A percentile compares a stretch with the other conserved stretches of the same genome.
phyloP scores from a whole-genome alignment of 2,888 invertebrate genomes.

The Amorpha juglandis region DNA sequence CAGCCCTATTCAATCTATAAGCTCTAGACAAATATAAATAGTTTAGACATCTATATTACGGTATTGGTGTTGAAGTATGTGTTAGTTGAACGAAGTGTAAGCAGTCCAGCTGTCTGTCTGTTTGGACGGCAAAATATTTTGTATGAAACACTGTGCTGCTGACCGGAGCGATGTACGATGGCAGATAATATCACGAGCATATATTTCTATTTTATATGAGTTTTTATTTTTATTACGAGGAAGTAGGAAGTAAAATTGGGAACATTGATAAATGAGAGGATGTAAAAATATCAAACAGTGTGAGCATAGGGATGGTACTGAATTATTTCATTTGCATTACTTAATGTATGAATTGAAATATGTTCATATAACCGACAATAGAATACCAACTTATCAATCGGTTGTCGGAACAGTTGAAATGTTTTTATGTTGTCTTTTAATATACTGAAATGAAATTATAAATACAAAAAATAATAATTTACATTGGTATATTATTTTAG shows the following conservation, averaged over 20 bases:
- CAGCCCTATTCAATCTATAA: conserved; percentile 80
- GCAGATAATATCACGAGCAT: neutral
- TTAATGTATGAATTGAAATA: too few relatives aligned
- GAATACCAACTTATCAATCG: too few relatives aligned
- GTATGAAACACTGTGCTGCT: conserved; percentile 35
- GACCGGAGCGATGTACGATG: conserved; percentile 1
- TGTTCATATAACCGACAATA: too few relatives aligned
- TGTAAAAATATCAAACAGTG: neutral
- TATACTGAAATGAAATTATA: too few relatives aligned
- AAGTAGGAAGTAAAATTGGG: neutral
- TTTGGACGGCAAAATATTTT: conserved; percentile 82
- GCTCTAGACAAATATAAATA: conserved; percentile 82
- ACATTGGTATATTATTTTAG: too few relatives aligned
- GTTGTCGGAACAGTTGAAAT: too few relatives aligned
- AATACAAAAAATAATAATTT: too few relatives aligned
- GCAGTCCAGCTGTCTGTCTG: conserved; percentile 69
- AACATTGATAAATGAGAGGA: neutral
- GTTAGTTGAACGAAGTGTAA: conserved; percentile 63
- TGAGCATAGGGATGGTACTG: neutral
- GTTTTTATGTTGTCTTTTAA: too few relatives aligned
- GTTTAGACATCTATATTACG: conserved; percentile 67
- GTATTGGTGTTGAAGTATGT: conserved; percentile 74
- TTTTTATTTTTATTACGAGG: neutral
- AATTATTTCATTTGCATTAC: neutral
- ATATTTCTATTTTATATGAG: neutral